Evolutionary conservation across 2,888 invertebrate species (phyloP), one percentile per base, ranked within the genome.

Genomic region (Geophilus truncorum): DNA sequence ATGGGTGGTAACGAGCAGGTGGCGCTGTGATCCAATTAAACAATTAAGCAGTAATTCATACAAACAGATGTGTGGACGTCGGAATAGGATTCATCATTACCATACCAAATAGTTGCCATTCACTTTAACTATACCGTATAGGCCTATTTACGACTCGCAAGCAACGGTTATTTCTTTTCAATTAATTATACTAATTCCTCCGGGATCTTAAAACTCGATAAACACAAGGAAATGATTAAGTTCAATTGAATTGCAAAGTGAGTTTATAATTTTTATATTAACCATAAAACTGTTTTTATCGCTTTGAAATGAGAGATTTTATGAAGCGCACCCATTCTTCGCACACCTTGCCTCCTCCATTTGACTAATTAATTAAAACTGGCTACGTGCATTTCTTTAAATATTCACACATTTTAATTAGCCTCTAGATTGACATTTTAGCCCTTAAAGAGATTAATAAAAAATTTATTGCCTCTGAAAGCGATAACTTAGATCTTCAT

Each of bases 321-420:
- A 57, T 57, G 57, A 57, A n/a, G 21, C 57, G 57, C 9, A 57
- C 57, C 40, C 57, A 57, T 57, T 57, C 57, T 57, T 57, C 18
- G 57, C 57, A 57, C 57, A 57, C 57, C 57, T 57, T 57, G 57
- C 57, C 57, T 57, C 57, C 15, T 57, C 57, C 57, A 57, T 57
- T 57, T 57, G 57, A 18, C 57, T 57, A 57, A 57, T 57, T 57
- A 57, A 57, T 57, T 57, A n/a, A 57, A 57, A 18, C 57, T 23
- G 7, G 2, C 57, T 21, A 57, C 57, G 57, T 57, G 57, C n/a
- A 7, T 57, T 57, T 57, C 57, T 57, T 57, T 57, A 57, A 57
- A 57, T 57, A 57, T 57, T 57, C 57, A 57, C 57, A 57, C 57
- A n/a, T 57, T 57, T 57, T 57, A 18, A 57, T 18, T 57, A 2